Evolutionary conservation across 2,888 invertebrate species (phyloP).

Genomic region (Agrotis exclamationis): DNA sequence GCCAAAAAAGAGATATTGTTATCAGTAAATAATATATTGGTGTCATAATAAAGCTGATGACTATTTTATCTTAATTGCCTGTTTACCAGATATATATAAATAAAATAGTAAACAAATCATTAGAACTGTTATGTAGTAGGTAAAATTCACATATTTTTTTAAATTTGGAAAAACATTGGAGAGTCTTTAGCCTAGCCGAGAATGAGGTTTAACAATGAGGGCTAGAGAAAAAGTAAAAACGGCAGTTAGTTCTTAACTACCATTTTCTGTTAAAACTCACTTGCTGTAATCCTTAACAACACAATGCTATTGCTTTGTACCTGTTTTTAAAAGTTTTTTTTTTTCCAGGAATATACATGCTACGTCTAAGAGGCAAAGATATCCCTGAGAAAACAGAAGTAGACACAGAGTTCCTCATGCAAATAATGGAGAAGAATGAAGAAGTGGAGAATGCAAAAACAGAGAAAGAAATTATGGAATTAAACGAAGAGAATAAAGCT

Average conservation of each 20-base stretch:
- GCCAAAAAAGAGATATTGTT: neutral
- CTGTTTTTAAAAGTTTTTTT: neutral
- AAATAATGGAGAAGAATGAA: constrained; percentile 98
- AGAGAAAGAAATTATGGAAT: constrained; percentile 89
- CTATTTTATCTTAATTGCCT: neutral
- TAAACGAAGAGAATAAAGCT: constrained; percentile 91
- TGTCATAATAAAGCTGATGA: neutral
- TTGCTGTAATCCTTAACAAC: neutral
- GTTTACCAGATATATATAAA: neutral
- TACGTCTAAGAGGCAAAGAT: constrained; percentile 92
- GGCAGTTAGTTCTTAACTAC: no score
- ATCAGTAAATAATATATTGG: neutral
- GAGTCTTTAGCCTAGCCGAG: no score
- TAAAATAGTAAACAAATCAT: neutral
- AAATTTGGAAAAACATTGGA: no score
- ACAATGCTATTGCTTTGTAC: neutral
- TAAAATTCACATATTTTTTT: no score
- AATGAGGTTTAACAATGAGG: no score
- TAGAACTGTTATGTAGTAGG: no score
- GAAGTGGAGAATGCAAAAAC: constrained; percentile 93
- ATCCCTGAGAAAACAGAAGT: constrained; percentile 93
- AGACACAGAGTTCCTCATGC: constrained; percentile 93
- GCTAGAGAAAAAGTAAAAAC: no score
- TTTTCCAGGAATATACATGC: constrained; percentile 93
- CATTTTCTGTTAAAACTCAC: no score